Conservation (phyloP, 2,113 vertebrate genomes). For the Martes martes region DNA sequence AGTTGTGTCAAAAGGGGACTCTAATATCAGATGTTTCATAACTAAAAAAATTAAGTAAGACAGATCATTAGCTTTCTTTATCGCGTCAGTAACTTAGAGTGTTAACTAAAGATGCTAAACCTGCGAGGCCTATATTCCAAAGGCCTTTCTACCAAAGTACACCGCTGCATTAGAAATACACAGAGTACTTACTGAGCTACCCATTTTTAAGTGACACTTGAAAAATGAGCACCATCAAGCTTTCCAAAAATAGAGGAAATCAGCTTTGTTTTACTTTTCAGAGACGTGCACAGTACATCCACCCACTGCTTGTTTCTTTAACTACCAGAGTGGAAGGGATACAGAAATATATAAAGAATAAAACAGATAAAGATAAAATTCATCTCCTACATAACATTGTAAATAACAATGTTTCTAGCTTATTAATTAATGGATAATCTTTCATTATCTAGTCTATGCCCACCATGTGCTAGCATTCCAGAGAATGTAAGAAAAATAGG, state of each 20-base stretch:
- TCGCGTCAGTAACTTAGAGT: neutral
- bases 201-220: constrained; percentile 60
- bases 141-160: neutral
- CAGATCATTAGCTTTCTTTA: neutral
- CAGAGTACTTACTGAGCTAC: constrained; percentile 43
- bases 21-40: neutral
- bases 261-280: constrained; percentile 61
- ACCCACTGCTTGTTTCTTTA: constrained; percentile 56
- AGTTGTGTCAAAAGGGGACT: neutral
- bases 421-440: constrained; percentile 2
- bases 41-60: neutral
- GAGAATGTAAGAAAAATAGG: constrained; percentile 38
- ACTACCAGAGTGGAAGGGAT: neutral
- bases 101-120: neutral
- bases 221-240: constrained; percentile 59
- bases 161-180: constrained; percentile 18
- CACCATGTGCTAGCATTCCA: neutral
- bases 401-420: constrained; percentile 20
- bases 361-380: constrained; percentile 38
- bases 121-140: neutral
- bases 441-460: neutral
- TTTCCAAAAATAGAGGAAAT: constrained; percentile 70
- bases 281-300: constrained; percentile 34
- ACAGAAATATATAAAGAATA: constrained; percentile 10
- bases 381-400: neutral